phyloP scores from a whole-genome alignment of 2,113 vertebrate genomes.

The Ginglymostoma cirratum region DNA sequence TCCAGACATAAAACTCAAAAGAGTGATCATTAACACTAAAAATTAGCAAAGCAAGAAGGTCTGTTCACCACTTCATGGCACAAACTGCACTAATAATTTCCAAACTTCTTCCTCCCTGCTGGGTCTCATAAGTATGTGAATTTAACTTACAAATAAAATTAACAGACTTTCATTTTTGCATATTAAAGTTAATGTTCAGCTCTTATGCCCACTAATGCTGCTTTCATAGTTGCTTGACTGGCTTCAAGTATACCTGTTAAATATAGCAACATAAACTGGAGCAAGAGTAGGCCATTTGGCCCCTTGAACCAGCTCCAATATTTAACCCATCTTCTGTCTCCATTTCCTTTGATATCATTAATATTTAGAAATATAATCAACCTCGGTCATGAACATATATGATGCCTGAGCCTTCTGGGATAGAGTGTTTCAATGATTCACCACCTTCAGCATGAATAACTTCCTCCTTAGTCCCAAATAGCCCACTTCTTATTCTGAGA shows the following conservation, averaged over 20 bases:
- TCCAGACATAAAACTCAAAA: background rate
- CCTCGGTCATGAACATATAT: too few species aligned
- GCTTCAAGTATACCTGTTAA: background rate
- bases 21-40: background rate
- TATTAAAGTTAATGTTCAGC: background rate
- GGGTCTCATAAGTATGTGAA: background rate
- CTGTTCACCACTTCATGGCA: background rate
- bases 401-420: too few species aligned
- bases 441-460: too few species aligned
- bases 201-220: background rate
- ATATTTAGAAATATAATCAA: too few species aligned
- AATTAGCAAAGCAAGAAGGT: background rate
- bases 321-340: too few species aligned
- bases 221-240: background rate
- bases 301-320: background rate
- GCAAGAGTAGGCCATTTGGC: background rate
- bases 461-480: too few species aligned
- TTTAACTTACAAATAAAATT: background rate
- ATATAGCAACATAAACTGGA: background rate
- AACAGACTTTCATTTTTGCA: background rate
- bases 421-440: too few species aligned
- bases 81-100: background rate
- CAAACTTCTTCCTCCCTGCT: background rate
- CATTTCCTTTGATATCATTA: too few species aligned
- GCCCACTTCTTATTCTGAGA: too few species aligned